phyloP scores from a whole-genome alignment of 2,797 vertebrate genomes.

The Morelia viridis region DNA sequence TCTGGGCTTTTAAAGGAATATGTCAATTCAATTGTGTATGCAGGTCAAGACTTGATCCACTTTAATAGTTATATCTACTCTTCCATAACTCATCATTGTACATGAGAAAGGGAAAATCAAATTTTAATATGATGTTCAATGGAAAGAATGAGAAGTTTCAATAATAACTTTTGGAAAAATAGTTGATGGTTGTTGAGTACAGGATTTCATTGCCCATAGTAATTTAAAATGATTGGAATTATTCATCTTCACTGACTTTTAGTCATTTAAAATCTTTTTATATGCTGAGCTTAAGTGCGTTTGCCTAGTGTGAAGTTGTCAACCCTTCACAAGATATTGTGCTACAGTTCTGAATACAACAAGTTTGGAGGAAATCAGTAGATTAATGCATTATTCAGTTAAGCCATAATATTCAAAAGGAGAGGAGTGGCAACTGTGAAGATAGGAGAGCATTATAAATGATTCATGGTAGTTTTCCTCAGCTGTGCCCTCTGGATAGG shows the following conservation, averaged over 20 bases:
- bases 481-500: not conserved
- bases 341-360: not conserved
- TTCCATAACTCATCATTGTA: constrained; percentile 5
- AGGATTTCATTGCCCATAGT: not conserved
- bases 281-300: not conserved
- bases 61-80: not conserved
- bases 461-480: not conserved
- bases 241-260: not conserved
- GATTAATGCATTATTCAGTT: not conserved
- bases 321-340: not conserved
- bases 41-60: not conserved
- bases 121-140: not conserved
- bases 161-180: not conserved
- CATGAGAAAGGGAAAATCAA: not conserved
- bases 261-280: not conserved
- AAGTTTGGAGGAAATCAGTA: not conserved
- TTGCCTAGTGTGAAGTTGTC: not conserved
- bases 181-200: not conserved
- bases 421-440: not conserved
- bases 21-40: not conserved
- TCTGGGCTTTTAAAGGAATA: not conserved
- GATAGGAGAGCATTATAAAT: not conserved
- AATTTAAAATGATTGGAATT: not conserved
- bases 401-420: not conserved
- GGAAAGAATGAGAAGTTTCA: not conserved